Conservation (phyloP, 2,888 invertebrate species). For the Synanthedon vespiformis region DNA sequence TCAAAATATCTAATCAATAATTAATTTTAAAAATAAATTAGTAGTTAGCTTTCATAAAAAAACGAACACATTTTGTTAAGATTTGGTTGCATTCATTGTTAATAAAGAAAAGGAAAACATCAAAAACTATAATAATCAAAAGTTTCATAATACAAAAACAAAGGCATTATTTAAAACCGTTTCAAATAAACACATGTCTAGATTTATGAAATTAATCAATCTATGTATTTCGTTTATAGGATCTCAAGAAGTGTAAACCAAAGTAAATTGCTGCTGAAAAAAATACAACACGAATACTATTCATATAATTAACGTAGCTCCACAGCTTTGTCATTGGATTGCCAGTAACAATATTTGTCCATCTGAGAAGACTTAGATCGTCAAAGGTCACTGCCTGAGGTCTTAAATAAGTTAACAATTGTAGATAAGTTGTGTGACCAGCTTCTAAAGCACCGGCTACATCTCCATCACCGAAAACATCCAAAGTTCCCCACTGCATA, state of each 20-base stretch:
- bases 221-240: conserved; percentile 9
- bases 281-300: conserved; percentile 20
- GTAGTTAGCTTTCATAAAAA: no score
- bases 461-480: conserved; percentile 56
- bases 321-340: conserved; percentile 21
- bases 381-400: conserved; percentile 55
- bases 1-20: no score
- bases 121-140: no score
- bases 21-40: no score
- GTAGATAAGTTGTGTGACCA: conserved; percentile 48
- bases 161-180: no score
- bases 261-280: conserved; percentile 23
- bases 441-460: conserved; percentile 51
- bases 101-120: no score
- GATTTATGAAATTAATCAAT: no score
- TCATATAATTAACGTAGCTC: conserved; percentile 29
- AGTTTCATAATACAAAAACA: no score
- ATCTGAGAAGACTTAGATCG: conserved; percentile 26
- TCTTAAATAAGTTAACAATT: conserved; percentile 37
- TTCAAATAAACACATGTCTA: no score
- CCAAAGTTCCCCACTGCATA: conserved; percentile 57
- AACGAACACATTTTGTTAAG: no score
- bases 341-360: conserved; percentile 25
- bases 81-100: no score
- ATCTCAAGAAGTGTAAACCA: conserved; percentile 21